Percentiles rank a stretch among this genome's conserved stretches.
phyloP scores from a whole-genome alignment of 2,797 vertebrate species.

The Clarias laeviceps region DNA sequence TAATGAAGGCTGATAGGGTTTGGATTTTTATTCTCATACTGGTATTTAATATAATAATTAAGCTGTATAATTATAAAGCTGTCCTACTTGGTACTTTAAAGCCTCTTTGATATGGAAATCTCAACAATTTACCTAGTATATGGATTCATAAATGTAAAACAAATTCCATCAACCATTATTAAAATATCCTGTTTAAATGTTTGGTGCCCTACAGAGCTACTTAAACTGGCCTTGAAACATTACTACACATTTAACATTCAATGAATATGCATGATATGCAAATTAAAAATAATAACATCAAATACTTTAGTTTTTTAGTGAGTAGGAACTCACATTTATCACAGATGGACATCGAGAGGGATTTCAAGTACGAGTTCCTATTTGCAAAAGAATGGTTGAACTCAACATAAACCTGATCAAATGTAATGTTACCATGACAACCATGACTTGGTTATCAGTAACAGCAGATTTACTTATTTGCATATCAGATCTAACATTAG shows the following conservation, averaged over 20 bases:
- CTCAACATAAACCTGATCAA: background rate
- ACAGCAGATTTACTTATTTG: background rate
- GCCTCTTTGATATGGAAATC: background rate
- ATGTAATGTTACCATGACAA: background rate
- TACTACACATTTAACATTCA: background rate
- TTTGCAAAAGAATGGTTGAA: background rate
- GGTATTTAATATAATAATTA: too few species aligned
- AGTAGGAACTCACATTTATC: background rate
- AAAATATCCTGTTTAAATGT: background rate
- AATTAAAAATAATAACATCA: background rate
- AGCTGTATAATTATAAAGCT: background rate
- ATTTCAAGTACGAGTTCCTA: background rate
- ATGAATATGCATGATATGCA: background rate
- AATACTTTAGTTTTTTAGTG: background rate
- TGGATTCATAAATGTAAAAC: background rate
- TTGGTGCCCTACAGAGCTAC: background rate
- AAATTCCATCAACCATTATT: background rate
- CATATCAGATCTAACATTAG: background rate
- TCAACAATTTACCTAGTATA: background rate
- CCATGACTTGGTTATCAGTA: background rate
- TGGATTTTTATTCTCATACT: background rate
- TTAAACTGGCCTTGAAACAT: background rate
- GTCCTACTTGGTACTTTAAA: background rate
- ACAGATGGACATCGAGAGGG: background rate
- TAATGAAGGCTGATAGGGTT: background rate